Conservation (phyloP, 2,888 invertebrate species). For the Tiliacea citrago region DNA sequence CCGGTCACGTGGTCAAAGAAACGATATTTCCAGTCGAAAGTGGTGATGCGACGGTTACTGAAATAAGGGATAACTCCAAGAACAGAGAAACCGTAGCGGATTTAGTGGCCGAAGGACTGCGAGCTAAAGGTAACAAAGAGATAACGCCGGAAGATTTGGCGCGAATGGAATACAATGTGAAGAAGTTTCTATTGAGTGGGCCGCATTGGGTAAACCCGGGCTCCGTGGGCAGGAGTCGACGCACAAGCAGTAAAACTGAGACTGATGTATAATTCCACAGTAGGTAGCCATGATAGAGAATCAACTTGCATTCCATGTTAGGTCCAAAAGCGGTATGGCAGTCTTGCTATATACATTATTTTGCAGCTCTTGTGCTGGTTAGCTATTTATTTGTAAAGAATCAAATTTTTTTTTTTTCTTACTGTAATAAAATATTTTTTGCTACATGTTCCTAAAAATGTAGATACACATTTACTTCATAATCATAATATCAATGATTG, state of each 20-base stretch:
- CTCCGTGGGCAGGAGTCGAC: constrained; percentile 80
- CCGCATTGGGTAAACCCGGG: constrained; percentile 83
- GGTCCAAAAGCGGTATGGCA: constrained; percentile 60
- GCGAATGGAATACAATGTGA: constrained; percentile 95
- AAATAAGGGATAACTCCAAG: constrained; percentile 81
- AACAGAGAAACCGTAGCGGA: constrained; percentile 72
- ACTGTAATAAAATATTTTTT: constrained; percentile 27
- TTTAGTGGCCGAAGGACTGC: constrained; percentile 76
- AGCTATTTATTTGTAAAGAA: constrained; percentile 28
- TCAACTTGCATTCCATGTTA: constrained; percentile 62
- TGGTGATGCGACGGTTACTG: constrained; percentile 82
- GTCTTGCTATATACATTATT: constrained; percentile 54
- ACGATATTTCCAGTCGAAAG: constrained; percentile 86
- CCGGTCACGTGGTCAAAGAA: constrained; percentile 82
- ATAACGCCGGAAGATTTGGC: constrained; percentile 91
- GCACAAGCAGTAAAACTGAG: constrained; percentile 90
- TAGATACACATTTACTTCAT: constrained; percentile 49
- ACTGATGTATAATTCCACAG: constrained; percentile 88
- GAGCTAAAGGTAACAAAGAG: constrained; percentile 81
- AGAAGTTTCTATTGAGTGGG: constrained; percentile 92
- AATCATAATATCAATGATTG: constrained; percentile 28
- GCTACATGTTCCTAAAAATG: constrained; percentile 66
- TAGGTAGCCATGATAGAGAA: constrained; percentile 72
- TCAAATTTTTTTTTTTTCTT: constrained; percentile 10
- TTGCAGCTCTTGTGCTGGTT: constrained; percentile 48